phyloP scores from a whole-genome alignment of 1,140 invertebrate species.

The Gerris buenoi region DNA sequence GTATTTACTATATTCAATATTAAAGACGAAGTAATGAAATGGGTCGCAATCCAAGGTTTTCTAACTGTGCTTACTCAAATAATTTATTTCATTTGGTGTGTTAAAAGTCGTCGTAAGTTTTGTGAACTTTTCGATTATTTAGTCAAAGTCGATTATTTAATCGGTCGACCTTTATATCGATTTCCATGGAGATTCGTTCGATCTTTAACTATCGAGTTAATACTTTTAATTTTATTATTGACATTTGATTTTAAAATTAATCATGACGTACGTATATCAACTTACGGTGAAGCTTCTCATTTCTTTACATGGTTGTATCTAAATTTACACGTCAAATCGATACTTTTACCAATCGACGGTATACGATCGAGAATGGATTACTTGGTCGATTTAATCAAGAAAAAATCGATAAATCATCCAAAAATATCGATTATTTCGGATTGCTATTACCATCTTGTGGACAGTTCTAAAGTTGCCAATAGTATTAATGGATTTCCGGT shows the following conservation, averaged over 20 bases:
- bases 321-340: background rate
- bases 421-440: background rate
- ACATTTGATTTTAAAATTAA: background rate
- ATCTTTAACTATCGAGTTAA: background rate
- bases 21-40: background rate
- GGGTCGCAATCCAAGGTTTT: background rate
- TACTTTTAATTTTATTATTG: background rate
- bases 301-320: background rate
- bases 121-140: background rate
- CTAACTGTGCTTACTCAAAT: background rate
- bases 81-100: background rate
- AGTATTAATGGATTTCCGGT: background rate
- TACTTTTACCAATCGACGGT: background rate
- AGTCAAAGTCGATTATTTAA: background rate
- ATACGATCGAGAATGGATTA: background rate
- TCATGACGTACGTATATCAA: background rate
- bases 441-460: background rate
- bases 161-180: background rate
- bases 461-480: background rate
- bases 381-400: background rate
- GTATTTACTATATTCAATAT: background rate
- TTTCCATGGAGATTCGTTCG: background rate
- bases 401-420: background rate
- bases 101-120: background rate
- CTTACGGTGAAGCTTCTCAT: background rate